These are phyloP conservation scores for Achatina immaculata DNA, from an alignment of 1,140 invertebrate species.

Conservation along the genomic window DNA sequence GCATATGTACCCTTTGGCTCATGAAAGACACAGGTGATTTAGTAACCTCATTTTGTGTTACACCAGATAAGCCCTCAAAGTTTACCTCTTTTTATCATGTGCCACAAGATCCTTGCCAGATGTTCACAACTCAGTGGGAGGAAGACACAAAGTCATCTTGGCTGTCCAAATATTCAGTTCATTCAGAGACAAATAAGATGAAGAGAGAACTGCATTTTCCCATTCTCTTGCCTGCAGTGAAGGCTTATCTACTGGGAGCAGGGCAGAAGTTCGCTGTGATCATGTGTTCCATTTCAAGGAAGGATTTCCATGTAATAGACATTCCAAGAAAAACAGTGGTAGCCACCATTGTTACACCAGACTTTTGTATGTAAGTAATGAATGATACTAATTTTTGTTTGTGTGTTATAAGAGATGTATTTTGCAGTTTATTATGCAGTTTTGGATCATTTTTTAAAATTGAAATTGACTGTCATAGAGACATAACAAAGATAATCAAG, in stretches of 20 bases:
- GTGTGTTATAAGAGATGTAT: too few species aligned
- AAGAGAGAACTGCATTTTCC: conserved; percentile 15
- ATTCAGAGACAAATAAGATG: not conserved
- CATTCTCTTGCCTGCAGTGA: not conserved
- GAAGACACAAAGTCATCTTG: not conserved
- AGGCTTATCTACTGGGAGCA: conserved; percentile 32
- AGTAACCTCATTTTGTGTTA: not conserved
- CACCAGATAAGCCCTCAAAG: not conserved
- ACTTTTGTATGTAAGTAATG: conserved; percentile 34
- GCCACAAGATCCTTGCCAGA: not conserved
- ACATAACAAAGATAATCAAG: too few species aligned
- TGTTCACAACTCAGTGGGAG: conserved; percentile 23
- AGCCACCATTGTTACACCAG: conserved; percentile 25
- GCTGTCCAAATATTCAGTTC: conserved; percentile 8
- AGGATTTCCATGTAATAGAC: conserved; percentile 30
- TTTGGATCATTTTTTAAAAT: too few species aligned
- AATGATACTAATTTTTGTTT: not conserved
- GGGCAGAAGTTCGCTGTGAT: conserved; percentile 29
- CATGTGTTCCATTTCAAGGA: conserved; percentile 36
- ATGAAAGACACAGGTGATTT: not conserved
- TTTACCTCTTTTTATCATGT: conserved; percentile 27
- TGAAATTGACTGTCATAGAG: too few species aligned
- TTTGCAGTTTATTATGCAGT: too few species aligned
- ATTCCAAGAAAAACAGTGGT: conserved; percentile 16
- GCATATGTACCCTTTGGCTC: not conserved